Percentiles rank a stretch among this genome's conserved stretches.
Evolutionary conservation across 2,113 vertebrate genomes (phyloP).

Genomic region (Corythornis madagascariensis): DNA sequence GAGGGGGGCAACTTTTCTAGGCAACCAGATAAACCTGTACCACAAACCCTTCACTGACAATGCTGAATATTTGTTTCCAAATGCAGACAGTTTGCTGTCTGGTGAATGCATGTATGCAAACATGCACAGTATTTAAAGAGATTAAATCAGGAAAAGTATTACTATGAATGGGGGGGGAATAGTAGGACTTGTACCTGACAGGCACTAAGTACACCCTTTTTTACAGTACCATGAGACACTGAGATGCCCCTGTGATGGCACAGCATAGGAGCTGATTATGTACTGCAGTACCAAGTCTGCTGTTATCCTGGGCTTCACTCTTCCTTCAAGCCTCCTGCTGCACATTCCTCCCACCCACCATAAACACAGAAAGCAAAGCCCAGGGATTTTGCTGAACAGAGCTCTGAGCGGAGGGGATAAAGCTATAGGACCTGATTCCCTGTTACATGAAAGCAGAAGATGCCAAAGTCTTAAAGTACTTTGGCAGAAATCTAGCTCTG

Average conservation of each 20-base stretch:
- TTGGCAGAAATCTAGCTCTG: constrained; percentile 44
- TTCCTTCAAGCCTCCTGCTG: not conserved
- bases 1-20: not conserved
- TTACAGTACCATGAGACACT: accelerated
- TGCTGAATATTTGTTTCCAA: accelerated
- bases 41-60: not conserved
- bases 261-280: not conserved
- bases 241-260: accelerated
- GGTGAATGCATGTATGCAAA: accelerated
- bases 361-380: not conserved
- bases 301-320: not conserved
- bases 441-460: constrained; percentile 37
- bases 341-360: not conserved
- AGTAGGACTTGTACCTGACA: accelerated
- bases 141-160: not conserved
- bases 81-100: accelerated
- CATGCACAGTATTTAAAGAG: accelerated
- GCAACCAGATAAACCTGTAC: not conserved
- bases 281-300: not conserved
- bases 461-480: constrained; percentile 58
- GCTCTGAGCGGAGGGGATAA: constrained; percentile 2
- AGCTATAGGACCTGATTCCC: not conserved
- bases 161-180: accelerated
- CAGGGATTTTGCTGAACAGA: constrained; percentile 8
- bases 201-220: not conserved